A percentile compares a stretch with the other conserved stretches of the same genome.
These are phyloP conservation scores for Melanophora roralis DNA, from an alignment of 2,888 invertebrate species.

Conservation along the genomic window DNA sequence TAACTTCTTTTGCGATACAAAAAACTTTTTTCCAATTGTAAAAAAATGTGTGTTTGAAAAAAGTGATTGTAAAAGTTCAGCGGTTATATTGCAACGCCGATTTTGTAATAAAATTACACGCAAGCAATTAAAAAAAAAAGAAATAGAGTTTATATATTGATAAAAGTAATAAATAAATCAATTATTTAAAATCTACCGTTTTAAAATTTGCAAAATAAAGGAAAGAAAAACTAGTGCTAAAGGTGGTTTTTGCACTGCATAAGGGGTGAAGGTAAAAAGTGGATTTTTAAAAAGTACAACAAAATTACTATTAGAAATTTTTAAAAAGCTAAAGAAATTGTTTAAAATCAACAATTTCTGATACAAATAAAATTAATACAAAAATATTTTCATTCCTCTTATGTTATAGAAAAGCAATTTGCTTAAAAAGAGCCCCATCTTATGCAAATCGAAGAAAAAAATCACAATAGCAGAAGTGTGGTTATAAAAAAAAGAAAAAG, in stretches of 20 bases:
- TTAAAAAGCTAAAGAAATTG: background rate
- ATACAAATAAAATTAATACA: background rate
- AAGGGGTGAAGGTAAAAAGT: constrained; percentile 35
- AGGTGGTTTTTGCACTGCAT: background rate
- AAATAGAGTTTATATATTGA: constrained; percentile 3
- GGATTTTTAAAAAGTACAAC: constrained; percentile 10
- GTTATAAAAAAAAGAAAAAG: background rate
- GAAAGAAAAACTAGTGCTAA: background rate
- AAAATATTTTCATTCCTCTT: background rate
- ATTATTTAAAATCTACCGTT: constrained; percentile 2
- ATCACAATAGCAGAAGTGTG: constrained; percentile 10
- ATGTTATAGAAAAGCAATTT: constrained; percentile 30
- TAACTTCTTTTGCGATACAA: too few species aligned
- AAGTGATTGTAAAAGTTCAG: background rate
- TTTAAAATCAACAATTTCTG: background rate
- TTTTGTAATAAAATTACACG: constrained; percentile 10
- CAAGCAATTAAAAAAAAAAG: background rate
- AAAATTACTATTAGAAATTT: constrained; percentile 22
- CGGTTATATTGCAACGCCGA: constrained; percentile 19
- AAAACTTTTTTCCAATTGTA: constrained; percentile 38
- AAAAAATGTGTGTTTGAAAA: constrained; percentile 18
- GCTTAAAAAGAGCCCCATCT: constrained; percentile 18
- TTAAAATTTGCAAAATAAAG: constrained; percentile 54
- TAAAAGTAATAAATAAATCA: background rate
- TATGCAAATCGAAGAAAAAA: constrained; percentile 26